These are phyloP conservation scores for Drosophila phalerata DNA, from an alignment of 2,888 invertebrate genomes.

Conservation along the genomic window DNA sequence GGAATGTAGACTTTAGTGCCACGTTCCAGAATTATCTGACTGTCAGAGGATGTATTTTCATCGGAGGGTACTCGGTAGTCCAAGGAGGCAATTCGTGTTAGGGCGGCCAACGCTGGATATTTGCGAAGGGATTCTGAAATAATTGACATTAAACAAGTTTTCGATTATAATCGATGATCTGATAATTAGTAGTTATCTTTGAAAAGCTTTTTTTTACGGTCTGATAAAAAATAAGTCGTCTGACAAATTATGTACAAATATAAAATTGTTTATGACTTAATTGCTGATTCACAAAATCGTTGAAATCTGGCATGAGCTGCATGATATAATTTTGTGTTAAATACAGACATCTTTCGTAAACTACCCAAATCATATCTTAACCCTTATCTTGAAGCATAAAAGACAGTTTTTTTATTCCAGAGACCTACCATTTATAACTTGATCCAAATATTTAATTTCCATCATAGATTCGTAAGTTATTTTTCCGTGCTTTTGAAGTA, in stretches of 20 bases:
- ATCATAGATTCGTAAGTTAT: constrained; percentile 86
- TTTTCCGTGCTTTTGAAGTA: constrained; percentile 83
- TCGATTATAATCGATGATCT: background rate
- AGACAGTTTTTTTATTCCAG: background rate
- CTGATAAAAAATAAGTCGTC: background rate
- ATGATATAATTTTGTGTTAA: too few relatives aligned
- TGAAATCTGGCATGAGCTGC: background rate
- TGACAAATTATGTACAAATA: background rate
- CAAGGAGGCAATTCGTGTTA: constrained; percentile 81
- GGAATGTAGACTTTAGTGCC: constrained; percentile 82
- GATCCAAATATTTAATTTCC: constrained; percentile 86
- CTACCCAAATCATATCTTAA: background rate
- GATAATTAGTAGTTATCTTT: too few relatives aligned
- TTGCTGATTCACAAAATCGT: background rate
- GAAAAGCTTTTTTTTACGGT: too few relatives aligned
- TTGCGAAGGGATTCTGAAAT: constrained; percentile 85
- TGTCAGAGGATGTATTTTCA: constrained; percentile 43
- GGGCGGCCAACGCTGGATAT: constrained; percentile 84
- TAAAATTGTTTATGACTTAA: background rate
- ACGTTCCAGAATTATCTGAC: constrained; percentile 73
- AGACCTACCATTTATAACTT: constrained; percentile 85
- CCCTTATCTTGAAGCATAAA: background rate
- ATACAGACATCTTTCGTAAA: too few relatives aligned
- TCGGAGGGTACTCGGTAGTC: constrained; percentile 81
- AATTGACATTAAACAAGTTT: background rate